Conservation (phyloP, 2,797 vertebrate species). For the Mycteria americana region DNA sequence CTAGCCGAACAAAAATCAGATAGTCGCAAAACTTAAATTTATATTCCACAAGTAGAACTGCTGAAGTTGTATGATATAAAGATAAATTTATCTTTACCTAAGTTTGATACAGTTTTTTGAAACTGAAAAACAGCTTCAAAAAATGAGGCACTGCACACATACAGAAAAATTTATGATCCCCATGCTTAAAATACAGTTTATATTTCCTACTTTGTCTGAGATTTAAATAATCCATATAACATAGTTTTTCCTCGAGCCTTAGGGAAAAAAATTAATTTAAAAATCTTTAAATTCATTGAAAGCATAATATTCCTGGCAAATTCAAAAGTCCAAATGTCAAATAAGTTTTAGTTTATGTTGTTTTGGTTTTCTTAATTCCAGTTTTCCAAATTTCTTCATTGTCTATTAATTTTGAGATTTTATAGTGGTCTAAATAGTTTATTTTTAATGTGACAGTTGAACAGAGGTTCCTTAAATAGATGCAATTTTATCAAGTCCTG, state of each 20-base stretch:
- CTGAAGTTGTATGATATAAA: background rate
- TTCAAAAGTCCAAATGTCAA: background rate
- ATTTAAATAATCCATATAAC: background rate
- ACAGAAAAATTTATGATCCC: background rate
- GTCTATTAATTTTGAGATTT: background rate
- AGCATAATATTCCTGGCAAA: background rate
- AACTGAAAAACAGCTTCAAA: background rate
- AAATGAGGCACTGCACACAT: background rate
- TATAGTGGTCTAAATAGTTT: background rate
- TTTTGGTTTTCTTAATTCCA: background rate
- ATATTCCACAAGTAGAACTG: background rate
- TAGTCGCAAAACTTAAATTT: background rate
- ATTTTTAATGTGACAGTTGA: background rate
- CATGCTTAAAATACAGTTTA: background rate
- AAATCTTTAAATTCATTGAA: background rate
- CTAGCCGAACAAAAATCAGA: background rate
- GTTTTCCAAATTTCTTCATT: background rate
- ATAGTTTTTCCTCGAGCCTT: background rate
- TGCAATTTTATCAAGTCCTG: background rate
- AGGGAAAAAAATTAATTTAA: rapidly evolving
- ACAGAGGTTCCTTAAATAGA: background rate
- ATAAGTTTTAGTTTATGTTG: background rate
- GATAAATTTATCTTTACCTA: background rate
- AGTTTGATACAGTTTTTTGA: background rate
- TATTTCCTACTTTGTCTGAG: background rate